Evolutionary conservation across 2,113 vertebrate species (phyloP), one percentile per base, ranked within the genome.

Genomic region (Callorhinus ursinus): DNA sequence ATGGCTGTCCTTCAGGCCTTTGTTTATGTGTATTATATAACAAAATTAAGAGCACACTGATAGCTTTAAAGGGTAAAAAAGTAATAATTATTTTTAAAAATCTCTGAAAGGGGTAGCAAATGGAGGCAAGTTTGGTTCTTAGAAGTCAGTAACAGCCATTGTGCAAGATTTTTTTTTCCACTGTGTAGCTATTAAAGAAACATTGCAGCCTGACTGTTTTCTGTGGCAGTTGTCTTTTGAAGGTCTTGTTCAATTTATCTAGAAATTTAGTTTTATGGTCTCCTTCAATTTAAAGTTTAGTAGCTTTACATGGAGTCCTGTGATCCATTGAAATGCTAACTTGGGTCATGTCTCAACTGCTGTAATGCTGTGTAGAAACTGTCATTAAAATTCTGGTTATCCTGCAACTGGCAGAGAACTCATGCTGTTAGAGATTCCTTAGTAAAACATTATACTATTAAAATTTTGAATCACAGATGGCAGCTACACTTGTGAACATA

Each of bases 141-240:
- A 96, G 88, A 97, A 95, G 96, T 96, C 96, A 98, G 0, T 88
- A 42, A 69, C 86, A 98, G 93, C 96, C 88, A 87, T 98, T 98
- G 97, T 97, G 86, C 69, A 97, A 72, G 24, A 95, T 97, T 98
- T 93, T 69, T 97, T 94, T 98, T 96, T 86, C 14, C 95, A 95
- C 1, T 88, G 82, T 33, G 6, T 92, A 93, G 80, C 97, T 96
- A 84, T 97, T 98, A 96, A 96, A 98, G 92, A 79, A 15, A 77
- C 0, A 3, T 19, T 63, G 80, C 93, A 92, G 86, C 94, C 94
- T 96, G 95, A 88, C 42, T 94, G 83, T 98, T 97, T 97, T 96
- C 93, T 96, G 71, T 98, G 97, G 96, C 96, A 97, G 39, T 92
- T 98, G 94, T 96, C 91, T 98, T 90, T 97, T 97, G 97, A 99